phyloP scores from a whole-genome alignment of 2,113 vertebrate species.

The Neolamprologus falcicula region DNA sequence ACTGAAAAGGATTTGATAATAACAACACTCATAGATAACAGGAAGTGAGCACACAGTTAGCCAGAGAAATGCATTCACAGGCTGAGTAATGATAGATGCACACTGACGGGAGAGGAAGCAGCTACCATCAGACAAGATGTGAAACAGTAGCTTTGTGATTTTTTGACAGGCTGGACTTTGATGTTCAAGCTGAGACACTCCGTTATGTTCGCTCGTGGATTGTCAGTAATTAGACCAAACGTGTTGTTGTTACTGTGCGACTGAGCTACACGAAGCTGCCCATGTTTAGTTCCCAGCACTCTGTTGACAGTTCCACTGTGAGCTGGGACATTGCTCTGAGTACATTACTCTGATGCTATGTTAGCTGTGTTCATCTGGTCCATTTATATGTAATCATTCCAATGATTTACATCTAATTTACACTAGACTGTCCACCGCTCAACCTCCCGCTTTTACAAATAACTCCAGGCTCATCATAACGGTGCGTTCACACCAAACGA shows the following conservation, averaged over 20 bases:
- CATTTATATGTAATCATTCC: background rate
- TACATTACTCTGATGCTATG: background rate
- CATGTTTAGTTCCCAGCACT: background rate
- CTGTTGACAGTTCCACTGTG: background rate
- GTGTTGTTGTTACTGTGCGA: background rate
- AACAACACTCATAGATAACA: background rate
- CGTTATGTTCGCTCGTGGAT: background rate
- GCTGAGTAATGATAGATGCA: background rate
- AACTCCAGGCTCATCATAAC: background rate
- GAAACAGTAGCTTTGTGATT: background rate
- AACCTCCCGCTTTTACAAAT: background rate
- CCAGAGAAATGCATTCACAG: background rate
- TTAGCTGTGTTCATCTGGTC: background rate
- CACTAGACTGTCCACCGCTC: background rate
- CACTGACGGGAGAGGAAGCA: background rate
- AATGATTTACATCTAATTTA: background rate
- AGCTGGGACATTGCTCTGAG: background rate
- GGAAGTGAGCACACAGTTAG: background rate
- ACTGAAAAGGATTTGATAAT: background rate
- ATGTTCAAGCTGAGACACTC: background rate
- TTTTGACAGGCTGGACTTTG: background rate
- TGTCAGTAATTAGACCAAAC: background rate
- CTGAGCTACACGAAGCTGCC: background rate
- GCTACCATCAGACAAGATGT: background rate
- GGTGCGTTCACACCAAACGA: too few species aligned